A percentile compares a stretch with the other conserved stretches of the same genome.
Conservation (phyloP, 2,113 vertebrate genomes). For the Isurus oxyrinchus region DNA sequence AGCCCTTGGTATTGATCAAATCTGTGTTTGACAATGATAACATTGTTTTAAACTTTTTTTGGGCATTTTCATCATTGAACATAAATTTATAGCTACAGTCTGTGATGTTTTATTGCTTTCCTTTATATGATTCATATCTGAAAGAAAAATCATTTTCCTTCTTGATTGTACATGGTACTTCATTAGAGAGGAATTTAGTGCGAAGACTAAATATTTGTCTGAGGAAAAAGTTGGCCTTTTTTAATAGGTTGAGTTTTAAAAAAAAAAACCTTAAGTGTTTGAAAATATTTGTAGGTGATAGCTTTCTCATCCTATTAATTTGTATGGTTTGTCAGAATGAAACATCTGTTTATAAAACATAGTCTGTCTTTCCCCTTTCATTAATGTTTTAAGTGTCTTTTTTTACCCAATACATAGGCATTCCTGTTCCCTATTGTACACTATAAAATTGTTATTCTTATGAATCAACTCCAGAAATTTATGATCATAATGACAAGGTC, state of each 20-base stretch:
- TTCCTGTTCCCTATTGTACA: background rate
- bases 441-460: background rate
- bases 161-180: background rate
- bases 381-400: background rate
- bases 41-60: too few species aligned
- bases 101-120: background rate
- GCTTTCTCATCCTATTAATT: background rate
- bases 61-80: background rate
- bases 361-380: background rate
- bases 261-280: background rate
- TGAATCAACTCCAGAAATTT: background rate
- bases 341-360: background rate
- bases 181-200: background rate
- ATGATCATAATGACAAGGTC: background rate
- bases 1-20: background rate
- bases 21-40: background rate
- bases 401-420: background rate
- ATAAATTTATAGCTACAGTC: background rate
- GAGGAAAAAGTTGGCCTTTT: background rate
- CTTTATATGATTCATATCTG: background rate
- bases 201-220: background rate
- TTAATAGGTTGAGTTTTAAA: background rate
- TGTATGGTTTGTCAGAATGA: background rate
- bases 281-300: background rate
- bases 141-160: background rate